Evolutionary conservation across 2,888 invertebrate genomes (phyloP).

Genomic region (Cordilura impudica): DNA sequence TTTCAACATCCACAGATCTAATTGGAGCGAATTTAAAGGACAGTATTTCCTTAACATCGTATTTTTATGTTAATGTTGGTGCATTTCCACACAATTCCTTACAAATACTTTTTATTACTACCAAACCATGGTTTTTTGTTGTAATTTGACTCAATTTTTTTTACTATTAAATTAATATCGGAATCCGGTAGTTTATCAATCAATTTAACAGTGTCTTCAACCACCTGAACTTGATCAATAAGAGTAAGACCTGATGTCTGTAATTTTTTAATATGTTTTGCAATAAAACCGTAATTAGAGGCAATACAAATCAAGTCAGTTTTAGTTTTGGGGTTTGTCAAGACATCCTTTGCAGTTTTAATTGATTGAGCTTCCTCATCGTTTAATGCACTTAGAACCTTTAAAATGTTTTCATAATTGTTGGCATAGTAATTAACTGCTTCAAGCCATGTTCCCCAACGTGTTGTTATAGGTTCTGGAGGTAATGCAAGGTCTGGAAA

Average conservation of each 20-base stretch:
- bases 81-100: too few relatives aligned
- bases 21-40: not conserved
- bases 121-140: not conserved
- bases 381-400: not conserved
- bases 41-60: not conserved
- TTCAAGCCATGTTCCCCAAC: too few relatives aligned
- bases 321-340: not conserved
- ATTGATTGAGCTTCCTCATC: too few relatives aligned
- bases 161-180: too few relatives aligned
- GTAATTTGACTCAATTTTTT: not conserved
- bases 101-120: too few relatives aligned
- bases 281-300: not conserved
- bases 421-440: too few relatives aligned
- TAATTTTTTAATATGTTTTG: not conserved
- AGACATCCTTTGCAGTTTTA: not conserved
- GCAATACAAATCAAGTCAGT: not conserved
- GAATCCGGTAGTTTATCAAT: too few relatives aligned
- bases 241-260: not conserved
- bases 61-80: not conserved
- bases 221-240: not conserved
- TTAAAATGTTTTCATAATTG: not conserved
- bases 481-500: not conserved
- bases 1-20: not conserved
- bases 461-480: not conserved
- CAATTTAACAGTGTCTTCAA: too few relatives aligned